Conservation (phyloP, 2,113 vertebrate genomes). For the Myiagra hebetior region DNA sequence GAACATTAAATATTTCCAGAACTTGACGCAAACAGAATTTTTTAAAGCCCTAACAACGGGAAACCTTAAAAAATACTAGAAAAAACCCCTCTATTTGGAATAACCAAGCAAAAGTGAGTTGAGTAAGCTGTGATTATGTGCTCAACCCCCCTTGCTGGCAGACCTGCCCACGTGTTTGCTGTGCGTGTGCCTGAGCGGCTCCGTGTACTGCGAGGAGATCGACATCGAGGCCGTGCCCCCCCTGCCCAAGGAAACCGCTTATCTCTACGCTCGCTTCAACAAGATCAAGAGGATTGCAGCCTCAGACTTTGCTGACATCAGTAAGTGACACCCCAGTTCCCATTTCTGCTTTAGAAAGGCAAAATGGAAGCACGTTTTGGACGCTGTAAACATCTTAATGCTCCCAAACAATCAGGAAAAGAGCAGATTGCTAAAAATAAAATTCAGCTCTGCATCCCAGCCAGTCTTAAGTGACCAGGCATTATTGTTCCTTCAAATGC, state of each 20-base stretch:
- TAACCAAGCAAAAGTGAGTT: background rate
- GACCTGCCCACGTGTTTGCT: constrained; percentile 91
- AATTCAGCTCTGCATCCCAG: background rate
- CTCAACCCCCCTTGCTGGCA: constrained; percentile 48
- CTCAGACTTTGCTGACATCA: constrained; percentile 87
- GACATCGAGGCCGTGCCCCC: constrained; percentile 84
- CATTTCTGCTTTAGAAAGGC: background rate
- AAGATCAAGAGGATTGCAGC: constrained; percentile 88
- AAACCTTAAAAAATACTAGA: background rate
- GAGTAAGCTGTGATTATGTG: background rate
- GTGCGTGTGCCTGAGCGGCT: constrained; percentile 93
- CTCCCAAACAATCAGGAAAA: background rate
- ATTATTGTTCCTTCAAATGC: background rate
- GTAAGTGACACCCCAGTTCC: constrained; percentile 71
- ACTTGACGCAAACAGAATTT: fast-evolving
- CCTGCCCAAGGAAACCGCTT: constrained; percentile 91
- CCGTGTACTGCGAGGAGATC: constrained; percentile 96
- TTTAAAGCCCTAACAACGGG: fast-evolving
- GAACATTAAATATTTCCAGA: background rate
- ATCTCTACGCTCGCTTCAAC: constrained; percentile 96
- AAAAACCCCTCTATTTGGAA: background rate
- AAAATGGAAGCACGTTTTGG: background rate
- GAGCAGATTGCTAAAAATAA: background rate
- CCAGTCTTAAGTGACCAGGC: background rate
- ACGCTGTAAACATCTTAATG: background rate